Evolutionary conservation across 2,797 vertebrate genomes (phyloP).

Genomic region (Gallirallus australis): DNA sequence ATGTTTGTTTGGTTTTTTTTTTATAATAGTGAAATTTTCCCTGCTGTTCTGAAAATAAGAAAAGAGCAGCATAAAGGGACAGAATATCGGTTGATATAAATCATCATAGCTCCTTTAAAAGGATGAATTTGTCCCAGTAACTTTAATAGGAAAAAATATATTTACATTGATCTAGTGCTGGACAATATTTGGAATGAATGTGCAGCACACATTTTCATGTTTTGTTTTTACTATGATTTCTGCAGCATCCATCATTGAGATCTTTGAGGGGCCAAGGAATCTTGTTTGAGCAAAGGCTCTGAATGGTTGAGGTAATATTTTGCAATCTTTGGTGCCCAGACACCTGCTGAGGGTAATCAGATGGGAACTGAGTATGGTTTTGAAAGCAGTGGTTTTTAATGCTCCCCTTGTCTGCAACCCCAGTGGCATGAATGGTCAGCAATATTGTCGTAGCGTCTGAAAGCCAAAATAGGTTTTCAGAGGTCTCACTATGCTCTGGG

Average conservation of each 20-base stretch:
- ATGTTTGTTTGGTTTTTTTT: constrained; percentile 39
- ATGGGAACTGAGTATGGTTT: not conserved
- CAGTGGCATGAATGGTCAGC: not conserved
- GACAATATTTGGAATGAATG: not conserved
- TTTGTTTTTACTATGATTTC: not conserved
- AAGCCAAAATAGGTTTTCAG: not conserved
- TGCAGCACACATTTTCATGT: not conserved
- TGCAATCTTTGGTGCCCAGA: not conserved
- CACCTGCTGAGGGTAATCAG: not conserved
- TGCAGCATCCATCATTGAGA: not conserved
- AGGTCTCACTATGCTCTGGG: not conserved
- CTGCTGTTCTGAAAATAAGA: constrained; percentile 68
- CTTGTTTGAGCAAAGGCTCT: not conserved
- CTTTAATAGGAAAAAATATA: constrained; percentile 13
- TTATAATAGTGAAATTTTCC: constrained; percentile 64
- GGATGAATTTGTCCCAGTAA: not conserved
- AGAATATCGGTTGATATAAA: constrained; percentile 36
- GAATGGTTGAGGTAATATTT: not conserved
- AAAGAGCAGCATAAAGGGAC: constrained; percentile 5
- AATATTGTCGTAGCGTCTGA: not conserved
- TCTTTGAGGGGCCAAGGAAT: not conserved
- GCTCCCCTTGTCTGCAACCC: not conserved
- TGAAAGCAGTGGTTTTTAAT: not conserved
- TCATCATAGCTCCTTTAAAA: constrained; percentile 13
- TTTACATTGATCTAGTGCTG: constrained; percentile 16